These are phyloP conservation scores for Hypena proboscidalis DNA, from an alignment of 2,888 invertebrate genomes.

Conservation along the genomic window DNA sequence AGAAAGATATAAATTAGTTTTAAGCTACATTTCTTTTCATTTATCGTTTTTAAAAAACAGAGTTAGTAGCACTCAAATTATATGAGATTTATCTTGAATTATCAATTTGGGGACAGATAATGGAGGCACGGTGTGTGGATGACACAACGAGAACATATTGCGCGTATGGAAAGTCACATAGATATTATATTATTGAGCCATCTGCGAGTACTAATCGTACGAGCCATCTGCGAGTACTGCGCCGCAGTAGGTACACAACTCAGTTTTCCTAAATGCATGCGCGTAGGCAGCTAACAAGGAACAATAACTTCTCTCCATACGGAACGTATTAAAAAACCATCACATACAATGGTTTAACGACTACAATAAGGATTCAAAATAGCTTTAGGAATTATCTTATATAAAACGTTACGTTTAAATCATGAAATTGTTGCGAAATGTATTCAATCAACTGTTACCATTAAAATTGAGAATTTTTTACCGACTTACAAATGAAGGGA, in stretches of 20 bases:
- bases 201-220: constrained; percentile 13
- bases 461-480: too few species aligned
- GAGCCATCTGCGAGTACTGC: constrained; percentile 8
- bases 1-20: too few species aligned
- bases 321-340: constrained; percentile 19
- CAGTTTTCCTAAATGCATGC: constrained; percentile 31
- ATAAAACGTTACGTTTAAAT: too few species aligned
- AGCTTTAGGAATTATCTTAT: too few species aligned
- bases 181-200: constrained; percentile 9
- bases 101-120: constrained; percentile 26
- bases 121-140: constrained; percentile 3
- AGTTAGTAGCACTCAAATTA: constrained; percentile 12
- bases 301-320: constrained; percentile 14
- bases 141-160: neutral
- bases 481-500: too few species aligned
- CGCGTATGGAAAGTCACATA: constrained; percentile 1
- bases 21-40: constrained; percentile 15
- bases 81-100: constrained; percentile 22
- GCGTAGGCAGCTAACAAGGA: constrained; percentile 31
- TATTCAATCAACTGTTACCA: too few species aligned
- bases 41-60: constrained; percentile 24
- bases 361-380: too few species aligned
- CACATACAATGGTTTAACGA: constrained; percentile 5
- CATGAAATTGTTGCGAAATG: too few species aligned
- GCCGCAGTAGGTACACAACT: constrained; percentile 15